These are phyloP conservation scores for Callitettix versicolor DNA, from an alignment of 1,140 invertebrate genomes.

Conservation along the genomic window DNA sequence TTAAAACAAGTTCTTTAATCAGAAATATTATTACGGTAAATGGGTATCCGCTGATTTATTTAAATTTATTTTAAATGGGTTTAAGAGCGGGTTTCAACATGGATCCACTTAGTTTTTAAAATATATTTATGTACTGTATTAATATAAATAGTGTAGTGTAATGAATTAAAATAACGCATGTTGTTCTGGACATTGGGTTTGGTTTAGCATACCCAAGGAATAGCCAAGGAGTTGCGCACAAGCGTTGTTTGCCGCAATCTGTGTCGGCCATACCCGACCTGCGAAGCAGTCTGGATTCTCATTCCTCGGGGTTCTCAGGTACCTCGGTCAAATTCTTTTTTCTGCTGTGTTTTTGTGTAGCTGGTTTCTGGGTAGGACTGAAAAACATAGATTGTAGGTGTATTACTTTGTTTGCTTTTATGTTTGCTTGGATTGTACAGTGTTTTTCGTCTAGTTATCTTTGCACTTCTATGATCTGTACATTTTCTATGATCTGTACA, in stretches of 20 bases:
- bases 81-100: too few species aligned
- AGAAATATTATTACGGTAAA: too few species aligned
- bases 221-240: conserved; percentile 72
- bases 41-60: too few species aligned
- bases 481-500: background rate
- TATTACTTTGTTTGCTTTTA: background rate
- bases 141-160: too few species aligned
- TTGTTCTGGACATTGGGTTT: background rate
- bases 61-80: too few species aligned
- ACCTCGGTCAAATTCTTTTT: background rate
- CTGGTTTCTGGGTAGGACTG: too few species aligned
- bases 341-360: conserved; percentile 1
- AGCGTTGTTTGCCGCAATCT: conserved; percentile 66
- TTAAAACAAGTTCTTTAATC: too few species aligned
- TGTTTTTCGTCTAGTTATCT: too few species aligned
- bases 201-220: conserved; percentile 41
- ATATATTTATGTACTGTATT: too few species aligned
- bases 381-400: background rate
- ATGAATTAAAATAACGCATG: too few species aligned
- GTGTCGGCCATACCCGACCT: conserved; percentile 72
- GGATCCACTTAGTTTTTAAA: too few species aligned
- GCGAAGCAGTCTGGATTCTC: conserved; percentile 46
- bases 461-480: too few species aligned
- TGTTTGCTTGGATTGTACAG: background rate
- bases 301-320: conserved; percentile 48